Conservation (phyloP, 1,140 invertebrate genomes). For the Drosophila chauvacae region DNA sequence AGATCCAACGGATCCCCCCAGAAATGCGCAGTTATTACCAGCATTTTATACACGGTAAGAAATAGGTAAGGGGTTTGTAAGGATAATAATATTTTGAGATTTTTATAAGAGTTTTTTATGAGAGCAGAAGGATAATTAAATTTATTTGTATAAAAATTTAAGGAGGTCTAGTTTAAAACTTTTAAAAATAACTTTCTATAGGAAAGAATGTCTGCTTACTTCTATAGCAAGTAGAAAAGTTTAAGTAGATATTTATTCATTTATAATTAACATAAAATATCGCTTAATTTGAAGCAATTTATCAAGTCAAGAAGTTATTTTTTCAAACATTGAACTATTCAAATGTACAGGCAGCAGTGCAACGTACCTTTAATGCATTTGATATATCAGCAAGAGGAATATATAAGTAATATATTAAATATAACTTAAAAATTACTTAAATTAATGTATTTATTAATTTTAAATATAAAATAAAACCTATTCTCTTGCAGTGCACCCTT, state of each 20-base stretch:
- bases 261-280: conserved; percentile 6
- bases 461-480: no score
- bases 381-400: neutral
- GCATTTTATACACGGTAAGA: conserved; percentile 34
- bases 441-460: neutral
- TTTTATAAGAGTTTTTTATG: no score
- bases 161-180: no score
- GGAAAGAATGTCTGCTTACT: neutral
- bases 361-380: neutral
- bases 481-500: conserved; percentile 19
- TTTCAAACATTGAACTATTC: neutral
- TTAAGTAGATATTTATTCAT: neutral
- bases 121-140: no score
- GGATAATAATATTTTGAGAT: neutral
- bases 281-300: neutral
- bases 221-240: neutral
- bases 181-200: neutral
- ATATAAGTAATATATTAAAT: neutral
- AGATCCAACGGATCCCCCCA: conserved; percentile 15
- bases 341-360: neutral
- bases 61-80: neutral
- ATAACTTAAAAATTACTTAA: neutral
- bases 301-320: neutral
- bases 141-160: no score
- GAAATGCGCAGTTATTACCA: conserved; percentile 55